Percentiles rank a stretch among this genome's conserved stretches.
Evolutionary conservation across 2,888 invertebrate species (phyloP).

Genomic region (Drosophila merina): DNA sequence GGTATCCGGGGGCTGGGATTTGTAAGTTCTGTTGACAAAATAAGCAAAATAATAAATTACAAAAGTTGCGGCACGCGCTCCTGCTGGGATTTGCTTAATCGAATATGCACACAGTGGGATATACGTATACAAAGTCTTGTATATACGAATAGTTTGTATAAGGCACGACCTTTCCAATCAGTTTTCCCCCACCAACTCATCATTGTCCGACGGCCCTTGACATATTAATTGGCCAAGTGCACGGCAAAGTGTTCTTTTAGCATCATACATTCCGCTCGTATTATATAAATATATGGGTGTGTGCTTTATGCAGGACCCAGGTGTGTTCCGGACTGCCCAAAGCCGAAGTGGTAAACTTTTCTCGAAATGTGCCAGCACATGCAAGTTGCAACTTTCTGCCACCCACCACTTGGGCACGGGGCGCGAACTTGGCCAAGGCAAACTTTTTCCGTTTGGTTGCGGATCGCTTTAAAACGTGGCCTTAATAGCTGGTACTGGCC

Average conservation of each 20-base stretch:
- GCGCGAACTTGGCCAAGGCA: slow-evolving; percentile 37
- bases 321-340: slow-evolving; percentile 34
- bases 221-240: slow-evolving; percentile 60
- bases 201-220: slow-evolving; percentile 35
- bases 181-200: slow-evolving; percentile 21
- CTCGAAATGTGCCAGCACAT: slow-evolving; percentile 38
- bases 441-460: slow-evolving; percentile 31
- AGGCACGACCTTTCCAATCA: slow-evolving; percentile 17
- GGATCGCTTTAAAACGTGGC: slow-evolving; percentile 38
- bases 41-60: slow-evolving; percentile 76
- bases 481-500: slow-evolving; percentile 17
- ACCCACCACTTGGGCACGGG: slow-evolving; percentile 32
- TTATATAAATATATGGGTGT: slow-evolving; percentile 39
- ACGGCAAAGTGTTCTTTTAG: slow-evolving; percentile 28
- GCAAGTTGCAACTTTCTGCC: slow-evolving; percentile 36
- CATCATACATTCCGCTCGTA: slow-evolving; percentile 30
- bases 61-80: slow-evolving; percentile 53
- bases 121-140: background rate
- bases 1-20: slow-evolving; percentile 47
- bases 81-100: slow-evolving; percentile 67
- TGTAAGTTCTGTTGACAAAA: slow-evolving; percentile 71
- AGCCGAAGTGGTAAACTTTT: slow-evolving; percentile 58
- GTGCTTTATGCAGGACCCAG: slow-evolving; percentile 34
- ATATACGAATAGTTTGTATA: background rate
- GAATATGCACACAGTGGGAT: slow-evolving; percentile 63